A percentile compares a stretch with the other conserved stretches of the same genome.
Conservation (phyloP, 2,113 vertebrate genomes). For the Synchiropus splendidus region DNA sequence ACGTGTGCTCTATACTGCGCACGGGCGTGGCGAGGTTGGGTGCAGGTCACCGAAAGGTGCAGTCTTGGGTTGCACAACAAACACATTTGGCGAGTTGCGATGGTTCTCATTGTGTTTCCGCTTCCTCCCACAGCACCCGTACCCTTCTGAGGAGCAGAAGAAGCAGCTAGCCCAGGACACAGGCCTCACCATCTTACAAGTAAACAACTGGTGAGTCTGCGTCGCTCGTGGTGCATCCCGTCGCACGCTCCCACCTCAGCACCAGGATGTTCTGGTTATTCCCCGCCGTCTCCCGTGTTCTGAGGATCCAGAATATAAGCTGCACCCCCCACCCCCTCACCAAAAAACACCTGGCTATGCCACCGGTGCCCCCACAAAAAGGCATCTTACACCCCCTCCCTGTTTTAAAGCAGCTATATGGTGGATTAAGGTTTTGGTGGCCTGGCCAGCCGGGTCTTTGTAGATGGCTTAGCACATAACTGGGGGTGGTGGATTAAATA, state of each 20-base stretch:
- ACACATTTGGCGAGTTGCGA: constrained; percentile 2
- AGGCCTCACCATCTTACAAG: constrained; percentile 99
- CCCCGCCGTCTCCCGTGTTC: constrained; percentile 72
- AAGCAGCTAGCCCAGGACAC: constrained; percentile 99
- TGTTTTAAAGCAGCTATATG: constrained; percentile 71
- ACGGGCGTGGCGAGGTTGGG: constrained; percentile 39
- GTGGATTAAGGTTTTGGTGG: constrained; percentile 77
- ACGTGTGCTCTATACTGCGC: constrained; percentile 35
- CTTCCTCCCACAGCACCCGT: constrained; percentile 83
- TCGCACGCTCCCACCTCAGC: constrained; percentile 32
- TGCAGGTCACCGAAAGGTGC: constrained; percentile 53
- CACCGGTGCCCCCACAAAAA: constrained; percentile 49
- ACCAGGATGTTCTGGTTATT: constrained; percentile 56
- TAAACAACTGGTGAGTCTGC: constrained; percentile 99
- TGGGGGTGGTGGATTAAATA: constrained; percentile 96
- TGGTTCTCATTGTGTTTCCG: constrained; percentile 26
- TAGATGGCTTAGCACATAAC: constrained; percentile 92
- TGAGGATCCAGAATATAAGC: constrained; percentile 55
- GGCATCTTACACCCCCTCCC: constrained; percentile 47
- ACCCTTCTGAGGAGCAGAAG: constrained; percentile 99
- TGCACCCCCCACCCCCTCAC: constrained; percentile 39
- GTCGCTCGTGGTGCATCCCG: constrained; percentile 57
- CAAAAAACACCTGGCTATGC: constrained; percentile 44
- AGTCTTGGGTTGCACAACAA: constrained; percentile 45
- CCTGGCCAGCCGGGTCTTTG: constrained; percentile 84